Conservation (phyloP, 2,888 invertebrate species). For the Oithona nana region DNA sequence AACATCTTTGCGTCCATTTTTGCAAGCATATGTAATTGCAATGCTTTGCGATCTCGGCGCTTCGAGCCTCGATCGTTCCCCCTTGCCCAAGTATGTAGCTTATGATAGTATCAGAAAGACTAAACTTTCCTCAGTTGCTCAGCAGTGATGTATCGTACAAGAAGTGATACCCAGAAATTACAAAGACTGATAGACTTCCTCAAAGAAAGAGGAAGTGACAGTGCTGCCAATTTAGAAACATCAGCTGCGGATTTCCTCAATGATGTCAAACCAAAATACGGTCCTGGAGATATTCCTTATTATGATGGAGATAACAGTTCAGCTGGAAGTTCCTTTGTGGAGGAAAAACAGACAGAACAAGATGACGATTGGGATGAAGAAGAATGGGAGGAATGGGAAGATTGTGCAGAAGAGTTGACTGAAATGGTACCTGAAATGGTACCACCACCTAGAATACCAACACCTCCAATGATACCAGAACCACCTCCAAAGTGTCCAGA, state of each 20-base stretch:
- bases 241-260: slow-evolving; percentile 1
- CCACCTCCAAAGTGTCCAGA: neutral
- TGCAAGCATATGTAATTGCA: too few species aligned
- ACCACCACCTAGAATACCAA: neutral
- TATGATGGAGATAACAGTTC: neutral
- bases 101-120: too few species aligned
- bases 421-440: neutral
- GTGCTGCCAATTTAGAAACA: neutral
- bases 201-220: slow-evolving; percentile 11
- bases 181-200: slow-evolving; percentile 2
- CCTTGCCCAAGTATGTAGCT: too few species aligned
- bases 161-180: slow-evolving; percentile 12
- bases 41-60: too few species aligned
- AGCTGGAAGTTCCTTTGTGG: neutral
- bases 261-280: slow-evolving; percentile 9
- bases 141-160: slow-evolving; percentile 1
- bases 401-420: neutral
- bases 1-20: too few species aligned
- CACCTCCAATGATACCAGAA: neutral
- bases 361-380: neutral
- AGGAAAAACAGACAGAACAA: too few species aligned
- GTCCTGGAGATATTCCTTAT: neutral
- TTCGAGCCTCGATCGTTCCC: too few species aligned
- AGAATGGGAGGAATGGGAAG: neutral
- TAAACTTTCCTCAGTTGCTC: too few species aligned